These are phyloP conservation scores for Hymenopus coronatus DNA, from an alignment of 2,888 invertebrate species.

Conservation along the genomic window DNA sequence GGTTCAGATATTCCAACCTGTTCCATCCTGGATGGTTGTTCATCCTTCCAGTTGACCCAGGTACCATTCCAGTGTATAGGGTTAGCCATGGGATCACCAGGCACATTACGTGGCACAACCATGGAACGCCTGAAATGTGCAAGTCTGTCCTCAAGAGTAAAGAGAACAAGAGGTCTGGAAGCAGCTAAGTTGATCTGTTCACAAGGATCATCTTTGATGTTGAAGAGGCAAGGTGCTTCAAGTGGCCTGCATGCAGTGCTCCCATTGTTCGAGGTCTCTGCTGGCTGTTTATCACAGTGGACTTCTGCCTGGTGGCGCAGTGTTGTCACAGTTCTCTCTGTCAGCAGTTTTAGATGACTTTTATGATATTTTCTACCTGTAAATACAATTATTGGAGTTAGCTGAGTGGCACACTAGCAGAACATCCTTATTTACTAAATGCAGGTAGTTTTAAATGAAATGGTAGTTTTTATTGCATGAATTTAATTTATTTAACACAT, in stretches of 20 bases:
- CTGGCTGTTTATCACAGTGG: background rate
- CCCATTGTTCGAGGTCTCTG: background rate
- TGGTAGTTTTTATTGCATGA: too few relatives aligned
- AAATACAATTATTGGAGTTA: background rate
- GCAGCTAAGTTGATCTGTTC: slow-evolving; percentile 50
- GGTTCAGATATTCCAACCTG: background rate
- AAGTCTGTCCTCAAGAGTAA: slow-evolving; percentile 49
- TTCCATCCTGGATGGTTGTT: background rate
- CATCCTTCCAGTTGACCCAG: slow-evolving; percentile 59
- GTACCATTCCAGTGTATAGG: slow-evolving; percentile 54
- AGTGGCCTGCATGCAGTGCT: slow-evolving; percentile 41
- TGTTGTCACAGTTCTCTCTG: slow-evolving; percentile 11
- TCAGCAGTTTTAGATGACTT: slow-evolving; percentile 13
- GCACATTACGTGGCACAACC: slow-evolving; percentile 48
- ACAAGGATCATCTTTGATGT: slow-evolving; percentile 47
- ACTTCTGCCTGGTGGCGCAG: slow-evolving; percentile 26
- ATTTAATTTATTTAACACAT: too few relatives aligned
- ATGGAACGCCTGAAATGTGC: slow-evolving; percentile 47
- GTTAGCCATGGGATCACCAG: slow-evolving; percentile 50
- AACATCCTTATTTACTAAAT: too few relatives aligned
- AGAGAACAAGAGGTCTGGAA: slow-evolving; percentile 44
- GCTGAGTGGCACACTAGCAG: background rate
- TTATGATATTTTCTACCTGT: background rate
- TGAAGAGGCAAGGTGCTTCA: slow-evolving; percentile 45
- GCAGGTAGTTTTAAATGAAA: too few relatives aligned